These are phyloP conservation scores for Orientallactaga bullata DNA, from an alignment of 2,113 vertebrate genomes.

Conservation along the genomic window DNA sequence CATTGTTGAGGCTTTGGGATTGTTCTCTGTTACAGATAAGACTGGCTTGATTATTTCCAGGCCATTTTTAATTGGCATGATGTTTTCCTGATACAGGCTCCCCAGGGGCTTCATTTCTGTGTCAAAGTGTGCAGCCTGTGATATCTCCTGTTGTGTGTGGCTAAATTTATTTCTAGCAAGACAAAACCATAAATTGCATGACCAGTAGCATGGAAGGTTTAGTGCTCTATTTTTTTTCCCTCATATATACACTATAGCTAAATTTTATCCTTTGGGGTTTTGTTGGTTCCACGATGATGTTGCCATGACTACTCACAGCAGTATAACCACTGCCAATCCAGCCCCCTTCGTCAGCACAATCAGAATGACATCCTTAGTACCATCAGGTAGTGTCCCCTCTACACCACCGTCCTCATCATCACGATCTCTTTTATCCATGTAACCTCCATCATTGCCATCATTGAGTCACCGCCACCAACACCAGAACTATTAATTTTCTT, in stretches of 20 bases:
- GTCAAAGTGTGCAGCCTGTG: not conserved
- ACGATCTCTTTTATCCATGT: no score
- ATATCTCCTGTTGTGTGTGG: not conserved
- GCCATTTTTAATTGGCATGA: not conserved
- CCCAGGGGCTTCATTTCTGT: conserved; percentile 32
- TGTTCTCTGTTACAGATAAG: conserved; percentile 66
- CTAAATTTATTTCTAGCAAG: not conserved
- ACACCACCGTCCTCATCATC: not conserved
- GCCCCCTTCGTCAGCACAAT: not conserved
- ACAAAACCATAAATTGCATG: not conserved
- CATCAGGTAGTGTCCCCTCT: not conserved
- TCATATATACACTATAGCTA: not conserved
- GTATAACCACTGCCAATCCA: not conserved
- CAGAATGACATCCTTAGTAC: not conserved
- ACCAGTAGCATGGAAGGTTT: not conserved
- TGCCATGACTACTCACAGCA: no score
- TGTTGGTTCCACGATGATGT: not conserved
- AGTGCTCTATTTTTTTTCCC: not conserved
- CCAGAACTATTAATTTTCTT: no score
- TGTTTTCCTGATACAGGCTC: not conserved
- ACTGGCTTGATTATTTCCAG: conserved; percentile 47
- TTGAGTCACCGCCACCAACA: not conserved
- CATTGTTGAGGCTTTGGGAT: conserved; percentile 64
- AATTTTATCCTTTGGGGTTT: not conserved
- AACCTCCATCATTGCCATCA: not conserved